Evolutionary conservation across 2,113 vertebrate species (phyloP).

Genomic region (Oreochromis spilurus): DNA sequence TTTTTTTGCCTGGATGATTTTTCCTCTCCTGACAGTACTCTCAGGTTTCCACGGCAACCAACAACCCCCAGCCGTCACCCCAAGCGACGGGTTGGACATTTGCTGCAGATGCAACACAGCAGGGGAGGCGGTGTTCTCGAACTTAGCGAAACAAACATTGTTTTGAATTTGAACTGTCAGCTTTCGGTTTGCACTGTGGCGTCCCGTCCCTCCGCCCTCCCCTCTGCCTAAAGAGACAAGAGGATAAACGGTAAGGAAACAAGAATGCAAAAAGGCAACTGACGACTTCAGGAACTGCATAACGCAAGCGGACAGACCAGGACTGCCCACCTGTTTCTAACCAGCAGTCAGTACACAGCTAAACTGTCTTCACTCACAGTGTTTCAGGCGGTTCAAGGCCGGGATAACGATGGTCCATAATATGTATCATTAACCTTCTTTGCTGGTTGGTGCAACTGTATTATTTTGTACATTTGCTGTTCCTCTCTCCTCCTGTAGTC

Average conservation of each 20-base stretch:
- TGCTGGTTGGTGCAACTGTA: constrained; percentile 63
- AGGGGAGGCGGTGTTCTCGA: neutral
- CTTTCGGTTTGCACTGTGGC: constrained; percentile 10
- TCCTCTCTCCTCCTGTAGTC: constrained; percentile 41
- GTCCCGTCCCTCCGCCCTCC: neutral
- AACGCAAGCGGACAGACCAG: neutral
- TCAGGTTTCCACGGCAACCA: constrained; percentile 66
- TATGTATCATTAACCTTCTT: constrained; percentile 51
- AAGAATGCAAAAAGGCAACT: constrained; percentile 20
- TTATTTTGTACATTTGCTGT: constrained; percentile 70
- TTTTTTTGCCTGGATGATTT: neutral
- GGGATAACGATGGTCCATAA: neutral
- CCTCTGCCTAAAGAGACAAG: constrained; percentile 22
- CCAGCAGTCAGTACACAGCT: constrained; percentile 41
- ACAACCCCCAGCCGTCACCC: constrained; percentile 8
- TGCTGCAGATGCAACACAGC: constrained; percentile 37
- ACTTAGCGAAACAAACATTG: neutral
- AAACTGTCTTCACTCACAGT: constrained; percentile 29
- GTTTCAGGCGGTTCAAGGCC: constrained; percentile 34
- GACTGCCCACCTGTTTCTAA: constrained; percentile 42
- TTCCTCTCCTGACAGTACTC: constrained; percentile 52
- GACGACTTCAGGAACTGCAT: constrained; percentile 40
- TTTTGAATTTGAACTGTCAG: constrained; percentile 28
- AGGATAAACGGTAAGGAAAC: constrained; percentile 29
- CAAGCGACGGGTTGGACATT: constrained; percentile 33